Conservation (phyloP, 2,113 vertebrate species). For the Galemys pyrenaicus region DNA sequence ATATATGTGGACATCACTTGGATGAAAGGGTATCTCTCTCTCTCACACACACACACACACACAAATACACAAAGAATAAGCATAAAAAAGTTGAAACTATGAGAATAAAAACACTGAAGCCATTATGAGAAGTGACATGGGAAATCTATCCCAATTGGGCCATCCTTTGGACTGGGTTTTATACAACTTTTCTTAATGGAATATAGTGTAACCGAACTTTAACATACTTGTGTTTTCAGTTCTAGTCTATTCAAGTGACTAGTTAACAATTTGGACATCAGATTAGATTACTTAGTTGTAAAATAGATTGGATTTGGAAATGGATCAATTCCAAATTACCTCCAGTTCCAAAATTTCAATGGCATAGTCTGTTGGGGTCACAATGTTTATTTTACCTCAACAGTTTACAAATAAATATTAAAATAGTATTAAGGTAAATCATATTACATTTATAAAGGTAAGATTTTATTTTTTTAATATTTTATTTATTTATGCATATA, state of each 20-base stretch:
- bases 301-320: neutral
- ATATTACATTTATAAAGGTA: neutral
- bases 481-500: too few species aligned
- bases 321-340: neutral
- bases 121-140: neutral
- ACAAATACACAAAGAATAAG: too few species aligned
- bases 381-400: neutral
- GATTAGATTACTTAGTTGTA: neutral
- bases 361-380: neutral
- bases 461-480: neutral
- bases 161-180: neutral
- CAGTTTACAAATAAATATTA: neutral
- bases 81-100: neutral
- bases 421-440: neutral
- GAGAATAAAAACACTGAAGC: neutral
- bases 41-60: too few species aligned
- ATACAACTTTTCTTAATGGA: neutral
- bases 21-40: neutral
- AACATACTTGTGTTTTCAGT: neutral
- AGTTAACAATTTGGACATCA: neutral
- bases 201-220: neutral
- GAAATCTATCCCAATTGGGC: neutral
- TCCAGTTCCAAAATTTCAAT: neutral
- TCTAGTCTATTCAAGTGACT: neutral
- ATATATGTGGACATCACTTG: too few species aligned